Evolutionary conservation across 2,797 vertebrate genomes (phyloP).

Genomic region (Pseudochirops corinnae): DNA sequence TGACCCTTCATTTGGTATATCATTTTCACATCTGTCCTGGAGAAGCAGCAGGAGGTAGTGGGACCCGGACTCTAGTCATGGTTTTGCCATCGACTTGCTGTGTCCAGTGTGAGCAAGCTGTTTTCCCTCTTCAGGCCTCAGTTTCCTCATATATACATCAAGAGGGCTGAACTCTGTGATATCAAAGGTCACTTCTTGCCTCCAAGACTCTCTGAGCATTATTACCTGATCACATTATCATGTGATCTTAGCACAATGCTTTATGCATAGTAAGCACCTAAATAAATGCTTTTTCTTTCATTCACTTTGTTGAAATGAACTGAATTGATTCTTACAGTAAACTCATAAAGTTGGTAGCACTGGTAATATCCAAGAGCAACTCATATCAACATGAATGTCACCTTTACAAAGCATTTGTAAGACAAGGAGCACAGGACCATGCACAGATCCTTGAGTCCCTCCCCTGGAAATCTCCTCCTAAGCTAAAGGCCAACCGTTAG

Average conservation of each 20-base stretch:
- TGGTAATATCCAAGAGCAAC: not conserved
- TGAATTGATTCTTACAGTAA: not conserved
- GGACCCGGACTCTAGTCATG: not conserved
- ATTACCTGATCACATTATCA: not conserved
- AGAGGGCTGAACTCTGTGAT: not conserved
- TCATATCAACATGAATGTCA: not conserved
- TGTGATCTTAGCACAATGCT: not conserved
- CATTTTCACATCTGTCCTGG: not conserved
- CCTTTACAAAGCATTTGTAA: not conserved
- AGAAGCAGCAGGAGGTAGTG: not conserved
- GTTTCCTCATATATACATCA: not conserved
- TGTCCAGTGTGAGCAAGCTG: not conserved
- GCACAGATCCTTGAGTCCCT: not conserved
- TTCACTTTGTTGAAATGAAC: not conserved
- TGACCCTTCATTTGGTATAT: not conserved
- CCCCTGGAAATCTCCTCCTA: not conserved
- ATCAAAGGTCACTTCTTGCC: not conserved
- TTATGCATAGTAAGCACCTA: not conserved
- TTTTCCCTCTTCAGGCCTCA: not conserved
- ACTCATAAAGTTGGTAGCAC: not conserved
- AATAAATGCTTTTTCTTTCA: not conserved
- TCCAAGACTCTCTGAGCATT: not conserved
- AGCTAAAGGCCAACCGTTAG: not conserved
- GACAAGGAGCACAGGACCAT: not conserved
- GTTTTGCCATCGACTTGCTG: not conserved